Base-by-base conservation (phyloP, 2,888 invertebrate genomes). In the Xestobium rufovillosum region DNA sequence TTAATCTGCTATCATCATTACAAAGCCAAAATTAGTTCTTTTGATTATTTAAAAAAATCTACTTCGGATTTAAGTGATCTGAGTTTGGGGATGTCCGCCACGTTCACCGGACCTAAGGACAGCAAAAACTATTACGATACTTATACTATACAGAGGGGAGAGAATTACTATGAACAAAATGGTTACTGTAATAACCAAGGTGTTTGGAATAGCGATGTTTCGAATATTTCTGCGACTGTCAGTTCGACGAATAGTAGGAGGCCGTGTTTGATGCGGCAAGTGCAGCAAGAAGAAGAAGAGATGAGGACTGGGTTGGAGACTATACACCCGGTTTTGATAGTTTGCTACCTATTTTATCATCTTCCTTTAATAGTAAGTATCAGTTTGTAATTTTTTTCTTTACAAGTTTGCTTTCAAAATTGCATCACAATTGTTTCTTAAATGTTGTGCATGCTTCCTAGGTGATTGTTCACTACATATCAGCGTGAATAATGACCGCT, bases 301-400 rank as follows among this genome's bases (percentile, higher is more conserved):
- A 61, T 59, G 41, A 65, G 68, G 43, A 62, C 60, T 10, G 66
- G 66, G 27, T 53, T 57, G 63, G 69, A 55, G 60, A 72, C 57
- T 47, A 67, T 61, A 50, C 68, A 45, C 67, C 75, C 47, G 51
- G 69, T 75, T 29, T 57, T 75, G 39, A 67, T 71, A 38, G 70
- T 75, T 13, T 74, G 73, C 52, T 75, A 75, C 55, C 52, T 71
- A 34, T 68, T 75, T 53, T 72, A 76, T 53, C 75, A 76, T 53
- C 53, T 76, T 28, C 77, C 77, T 1, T 59, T 75, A 10, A 59
- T 77, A 65, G 77, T 77, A 58, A 75, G 72, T 70, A 45, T 14
- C 33, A n/a, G n/a, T n/a, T n/a, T n/a, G n/a, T n/a, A n/a, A n/a
- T n/a, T n/a, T n/a, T n/a, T n/a, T n/a, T n/a, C n/a, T n/a, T n/a